Percentiles rank a stretch among this genome's conserved stretches.
Evolutionary conservation across 1,140 invertebrate genomes (phyloP).

Genomic region (Drosophila tristis): DNA sequence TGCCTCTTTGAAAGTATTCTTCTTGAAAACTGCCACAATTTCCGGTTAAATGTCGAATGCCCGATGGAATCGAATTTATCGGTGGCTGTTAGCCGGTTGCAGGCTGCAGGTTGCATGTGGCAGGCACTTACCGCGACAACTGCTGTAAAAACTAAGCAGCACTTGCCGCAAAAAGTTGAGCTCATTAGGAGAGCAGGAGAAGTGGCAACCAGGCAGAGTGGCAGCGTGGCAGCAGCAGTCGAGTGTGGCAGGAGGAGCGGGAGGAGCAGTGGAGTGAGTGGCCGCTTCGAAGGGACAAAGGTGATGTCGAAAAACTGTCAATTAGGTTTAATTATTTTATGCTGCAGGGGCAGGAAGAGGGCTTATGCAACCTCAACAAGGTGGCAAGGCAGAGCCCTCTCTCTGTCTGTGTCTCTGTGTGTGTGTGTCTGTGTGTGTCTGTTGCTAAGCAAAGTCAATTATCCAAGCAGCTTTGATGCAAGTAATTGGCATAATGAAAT

Average conservation of each 20-base stretch:
- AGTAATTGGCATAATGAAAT: constrained; percentile 83
- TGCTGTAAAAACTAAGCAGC: constrained; percentile 66
- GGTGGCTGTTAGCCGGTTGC: constrained; percentile 26
- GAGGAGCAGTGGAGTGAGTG: constrained; percentile 11
- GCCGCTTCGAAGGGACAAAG: constrained; percentile 49
- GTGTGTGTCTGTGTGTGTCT: constrained; percentile 15
- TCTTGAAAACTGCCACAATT: too few relatives aligned
- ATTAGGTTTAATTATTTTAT: constrained; percentile 82
- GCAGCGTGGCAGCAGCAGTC: neutral
- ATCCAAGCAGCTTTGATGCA: constrained; percentile 81
- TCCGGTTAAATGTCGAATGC: too few relatives aligned
- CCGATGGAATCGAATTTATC: constrained; percentile 21
- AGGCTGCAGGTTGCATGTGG: constrained; percentile 14
- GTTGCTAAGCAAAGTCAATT: constrained; percentile 79
- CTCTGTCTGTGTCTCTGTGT: too few relatives aligned
- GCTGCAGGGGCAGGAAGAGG: constrained; percentile 24
- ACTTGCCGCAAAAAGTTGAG: constrained; percentile 71
- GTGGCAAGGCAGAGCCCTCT: too few relatives aligned
- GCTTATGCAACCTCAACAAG: constrained; percentile 58
- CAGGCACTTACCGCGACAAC: constrained; percentile 16
- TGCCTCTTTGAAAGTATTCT: too few relatives aligned
- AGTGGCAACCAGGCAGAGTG: neutral
- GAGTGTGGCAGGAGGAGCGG: neutral
- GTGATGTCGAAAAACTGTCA: constrained; percentile 78
- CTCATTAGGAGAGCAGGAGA: constrained; percentile 58